Evolutionary conservation across 2,797 vertebrate species (phyloP).

Genomic region (Liasis olivaceus): DNA sequence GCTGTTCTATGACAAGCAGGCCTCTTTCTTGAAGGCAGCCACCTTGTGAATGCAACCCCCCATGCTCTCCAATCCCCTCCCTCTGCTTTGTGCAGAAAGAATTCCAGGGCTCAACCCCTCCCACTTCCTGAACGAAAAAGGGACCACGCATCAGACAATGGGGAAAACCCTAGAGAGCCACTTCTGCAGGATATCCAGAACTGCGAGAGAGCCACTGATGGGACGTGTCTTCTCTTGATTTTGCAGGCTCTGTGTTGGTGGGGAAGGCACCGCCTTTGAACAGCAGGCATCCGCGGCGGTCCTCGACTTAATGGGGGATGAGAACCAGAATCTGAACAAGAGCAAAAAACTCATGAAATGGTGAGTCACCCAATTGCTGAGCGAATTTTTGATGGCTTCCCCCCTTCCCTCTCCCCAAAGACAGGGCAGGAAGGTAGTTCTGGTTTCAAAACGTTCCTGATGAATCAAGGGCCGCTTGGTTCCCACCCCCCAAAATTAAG

Average conservation of each 20-base stretch:
- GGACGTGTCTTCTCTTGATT: fast-evolving
- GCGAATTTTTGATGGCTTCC: background rate
- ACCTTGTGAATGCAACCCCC: too few species aligned
- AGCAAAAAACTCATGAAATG: constrained; percentile 87
- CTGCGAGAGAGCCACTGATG: background rate
- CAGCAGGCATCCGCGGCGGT: constrained; percentile 87
- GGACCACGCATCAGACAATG: too few species aligned
- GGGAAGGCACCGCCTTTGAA: constrained; percentile 83
- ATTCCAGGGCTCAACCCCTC: too few species aligned
- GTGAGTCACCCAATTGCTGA: constrained; percentile 70
- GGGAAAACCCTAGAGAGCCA: too few species aligned
- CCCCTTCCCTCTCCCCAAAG: background rate
- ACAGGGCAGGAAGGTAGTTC: background rate
- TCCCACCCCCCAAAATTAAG: background rate
- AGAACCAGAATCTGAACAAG: constrained; percentile 80
- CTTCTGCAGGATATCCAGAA: background rate
- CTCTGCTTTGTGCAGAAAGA: too few species aligned
- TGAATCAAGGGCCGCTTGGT: background rate
- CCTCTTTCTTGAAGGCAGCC: too few species aligned
- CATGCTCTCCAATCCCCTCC: too few species aligned
- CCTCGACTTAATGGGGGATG: constrained; percentile 94
- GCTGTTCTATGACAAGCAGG: too few species aligned
- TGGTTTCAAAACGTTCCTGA: background rate
- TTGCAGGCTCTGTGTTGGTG: constrained; percentile 80
- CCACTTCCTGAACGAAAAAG: too few species aligned